Conservation (phyloP, 2,113 vertebrate species). For the Antechinus flavipes region DNA sequence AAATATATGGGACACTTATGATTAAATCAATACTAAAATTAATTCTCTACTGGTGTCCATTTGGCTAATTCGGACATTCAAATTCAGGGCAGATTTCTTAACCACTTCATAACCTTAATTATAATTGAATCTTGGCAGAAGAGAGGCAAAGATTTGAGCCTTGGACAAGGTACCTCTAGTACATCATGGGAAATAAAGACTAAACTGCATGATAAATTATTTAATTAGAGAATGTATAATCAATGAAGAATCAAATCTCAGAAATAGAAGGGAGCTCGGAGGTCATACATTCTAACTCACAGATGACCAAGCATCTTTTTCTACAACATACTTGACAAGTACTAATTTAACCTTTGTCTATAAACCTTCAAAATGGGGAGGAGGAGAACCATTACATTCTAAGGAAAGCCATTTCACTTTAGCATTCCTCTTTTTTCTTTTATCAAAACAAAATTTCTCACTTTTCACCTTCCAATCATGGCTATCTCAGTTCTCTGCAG, state of each 20-base stretch:
- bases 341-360: background rate
- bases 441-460: background rate
- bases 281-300: background rate
- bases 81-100: conserved; percentile 3
- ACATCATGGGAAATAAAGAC: background rate
- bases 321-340: background rate
- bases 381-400: background rate
- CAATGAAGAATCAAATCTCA: background rate
- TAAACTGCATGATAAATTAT: background rate
- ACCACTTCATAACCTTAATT: background rate
- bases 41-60: background rate
- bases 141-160: background rate
- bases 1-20: background rate
- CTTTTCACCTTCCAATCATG: background rate
- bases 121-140: background rate
- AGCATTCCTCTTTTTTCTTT: background rate
- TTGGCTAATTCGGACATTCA: conserved; percentile 27
- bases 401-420: background rate
- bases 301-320: background rate
- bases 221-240: background rate
- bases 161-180: background rate
- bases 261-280: background rate
- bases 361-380: background rate
- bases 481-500: background rate
- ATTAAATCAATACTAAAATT: background rate